Conservation (phyloP, 2,888 invertebrate genomes). For the Adineta ricciae region DNA sequence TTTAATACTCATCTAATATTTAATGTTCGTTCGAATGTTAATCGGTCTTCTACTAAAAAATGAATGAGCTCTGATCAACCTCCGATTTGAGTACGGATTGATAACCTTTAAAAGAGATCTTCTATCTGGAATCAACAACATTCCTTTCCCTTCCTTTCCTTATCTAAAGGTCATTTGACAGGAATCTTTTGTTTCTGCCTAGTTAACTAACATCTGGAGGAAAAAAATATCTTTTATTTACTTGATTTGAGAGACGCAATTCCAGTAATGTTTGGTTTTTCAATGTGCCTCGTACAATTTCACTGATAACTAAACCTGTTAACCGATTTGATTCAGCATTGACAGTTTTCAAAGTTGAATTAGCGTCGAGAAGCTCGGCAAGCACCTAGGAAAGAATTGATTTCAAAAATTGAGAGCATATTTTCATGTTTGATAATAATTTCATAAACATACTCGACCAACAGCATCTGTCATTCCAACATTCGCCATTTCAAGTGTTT, state of each 20-base stretch:
- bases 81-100: no score
- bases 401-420: not conserved
- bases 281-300: slow-evolving; percentile 72
- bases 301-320: slow-evolving; percentile 74
- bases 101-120: no score
- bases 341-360: slow-evolving; percentile 54
- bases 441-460: slow-evolving; percentile 54
- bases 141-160: not conserved
- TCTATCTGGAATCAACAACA: slow-evolving; percentile 2
- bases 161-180: not conserved
- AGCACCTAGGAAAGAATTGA: slow-evolving; percentile 54
- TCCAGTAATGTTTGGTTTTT: slow-evolving; percentile 78
- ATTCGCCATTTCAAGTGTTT: slow-evolving; percentile 81
- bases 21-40: no score
- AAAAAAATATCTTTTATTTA: slow-evolving; percentile 47
- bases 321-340: slow-evolving; percentile 92
- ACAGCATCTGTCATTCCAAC: slow-evolving; percentile 81
- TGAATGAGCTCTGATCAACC: no score
- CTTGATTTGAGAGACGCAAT: slow-evolving; percentile 94
- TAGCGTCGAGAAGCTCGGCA: slow-evolving; percentile 61
- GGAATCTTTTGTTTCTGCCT: not conserved
- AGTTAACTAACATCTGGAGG: not conserved
- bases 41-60: no score
- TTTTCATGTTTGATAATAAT: not conserved
- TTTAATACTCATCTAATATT: no score